Conservation (phyloP, 2,888 invertebrate species). For the Argynnis bischoffii region DNA sequence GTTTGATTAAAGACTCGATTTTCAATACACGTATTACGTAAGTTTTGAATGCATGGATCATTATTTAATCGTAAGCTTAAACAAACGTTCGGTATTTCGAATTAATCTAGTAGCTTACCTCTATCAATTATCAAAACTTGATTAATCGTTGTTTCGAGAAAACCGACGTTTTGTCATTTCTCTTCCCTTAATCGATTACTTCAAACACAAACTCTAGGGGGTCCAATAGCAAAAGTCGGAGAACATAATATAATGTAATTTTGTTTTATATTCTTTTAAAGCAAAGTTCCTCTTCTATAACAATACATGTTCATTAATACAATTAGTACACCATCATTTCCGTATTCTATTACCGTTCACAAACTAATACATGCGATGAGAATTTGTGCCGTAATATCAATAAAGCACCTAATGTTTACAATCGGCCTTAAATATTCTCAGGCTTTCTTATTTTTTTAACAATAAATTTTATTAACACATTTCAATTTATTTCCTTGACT, state of each 20-base stretch:
- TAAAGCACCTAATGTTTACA: slow-evolving; percentile 60
- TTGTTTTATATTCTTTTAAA: slow-evolving; percentile 49
- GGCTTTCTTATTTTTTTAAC: slow-evolving; percentile 65
- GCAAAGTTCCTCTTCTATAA: slow-evolving; percentile 7
- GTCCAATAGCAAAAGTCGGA: slow-evolving; percentile 60
- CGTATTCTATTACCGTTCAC: slow-evolving; percentile 55
- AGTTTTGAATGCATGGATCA: slow-evolving; percentile 35
- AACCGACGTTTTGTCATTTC: slow-evolving; percentile 79
- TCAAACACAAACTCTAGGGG: slow-evolving; percentile 77
- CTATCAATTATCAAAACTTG: slow-evolving; percentile 79
- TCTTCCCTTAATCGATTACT: slow-evolving; percentile 80
- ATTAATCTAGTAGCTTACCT: slow-evolving; percentile 76
- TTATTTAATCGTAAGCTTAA: slow-evolving; percentile 42
- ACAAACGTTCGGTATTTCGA: slow-evolving; percentile 49
- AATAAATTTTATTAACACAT: slow-evolving; percentile 78
- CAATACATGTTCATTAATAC: slow-evolving; percentile 44
- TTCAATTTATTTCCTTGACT: slow-evolving; percentile 67
- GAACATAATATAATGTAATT: too few species aligned
- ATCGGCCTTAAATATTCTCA: slow-evolving; percentile 64
- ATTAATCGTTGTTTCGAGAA: slow-evolving; percentile 74
- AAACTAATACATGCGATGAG: slow-evolving; percentile 52
- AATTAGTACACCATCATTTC: slow-evolving; percentile 52
- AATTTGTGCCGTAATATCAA: slow-evolving; percentile 55
- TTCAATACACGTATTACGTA: slow-evolving; percentile 34
- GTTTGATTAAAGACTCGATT: slow-evolving; percentile 24